Evolutionary conservation across 2,797 vertebrate genomes (phyloP).

Genomic region (Acomys russatus): DNA sequence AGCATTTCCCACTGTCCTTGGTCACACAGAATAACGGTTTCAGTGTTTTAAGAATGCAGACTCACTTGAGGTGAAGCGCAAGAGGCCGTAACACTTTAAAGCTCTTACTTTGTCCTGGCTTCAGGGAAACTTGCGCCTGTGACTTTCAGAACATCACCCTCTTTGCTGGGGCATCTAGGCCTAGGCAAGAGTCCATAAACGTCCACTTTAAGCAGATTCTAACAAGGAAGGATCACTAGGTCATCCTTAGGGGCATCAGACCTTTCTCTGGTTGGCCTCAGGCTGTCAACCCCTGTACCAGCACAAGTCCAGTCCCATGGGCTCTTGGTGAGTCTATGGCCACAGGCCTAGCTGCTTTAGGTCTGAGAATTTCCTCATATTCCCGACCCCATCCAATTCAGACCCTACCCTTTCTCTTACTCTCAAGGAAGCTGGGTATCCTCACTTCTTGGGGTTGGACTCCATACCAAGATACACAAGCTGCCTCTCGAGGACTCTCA

Average conservation of each 20-base stretch:
- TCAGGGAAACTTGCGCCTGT: background rate
- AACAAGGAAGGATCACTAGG: background rate
- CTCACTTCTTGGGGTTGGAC: background rate
- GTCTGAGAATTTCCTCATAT: background rate
- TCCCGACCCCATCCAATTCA: background rate
- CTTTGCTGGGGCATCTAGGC: background rate
- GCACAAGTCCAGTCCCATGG: background rate
- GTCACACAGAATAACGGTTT: background rate
- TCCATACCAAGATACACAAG: too few relatives aligned
- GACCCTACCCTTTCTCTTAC: background rate
- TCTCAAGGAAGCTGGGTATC: background rate
- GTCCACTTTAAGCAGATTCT: background rate
- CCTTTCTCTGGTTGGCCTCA: background rate
- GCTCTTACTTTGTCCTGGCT: accelerated
- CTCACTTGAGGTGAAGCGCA: background rate
- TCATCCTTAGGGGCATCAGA: background rate
- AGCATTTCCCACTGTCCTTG: background rate
- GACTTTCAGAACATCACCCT: background rate
- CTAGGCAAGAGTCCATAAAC: background rate
- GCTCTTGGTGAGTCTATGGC: background rate
- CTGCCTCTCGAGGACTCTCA: background rate
- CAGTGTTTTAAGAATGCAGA: background rate
- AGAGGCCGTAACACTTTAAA: background rate
- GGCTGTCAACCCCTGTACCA: background rate
- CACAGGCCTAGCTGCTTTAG: background rate